Evolutionary conservation across 2,888 invertebrate genomes (phyloP).

Genomic region (Chymomyza caudatula): DNA sequence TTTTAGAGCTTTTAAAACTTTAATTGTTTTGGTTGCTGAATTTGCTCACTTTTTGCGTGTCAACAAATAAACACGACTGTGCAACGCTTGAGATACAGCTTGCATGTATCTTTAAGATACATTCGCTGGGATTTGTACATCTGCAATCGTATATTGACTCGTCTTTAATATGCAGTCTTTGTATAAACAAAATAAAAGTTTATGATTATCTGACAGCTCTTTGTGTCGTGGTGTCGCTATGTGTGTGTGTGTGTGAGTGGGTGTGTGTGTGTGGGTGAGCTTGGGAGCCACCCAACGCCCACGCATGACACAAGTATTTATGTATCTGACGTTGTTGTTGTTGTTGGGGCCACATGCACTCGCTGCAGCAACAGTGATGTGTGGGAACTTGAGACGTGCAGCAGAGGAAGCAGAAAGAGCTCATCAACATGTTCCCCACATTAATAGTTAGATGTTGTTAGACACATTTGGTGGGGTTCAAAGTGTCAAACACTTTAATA

Average conservation of each 20-base stretch:
- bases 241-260: neutral
- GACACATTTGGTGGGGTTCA: constrained; percentile 35
- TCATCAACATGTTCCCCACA: neutral
- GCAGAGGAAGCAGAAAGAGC: neutral
- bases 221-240: neutral
- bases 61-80: neutral
- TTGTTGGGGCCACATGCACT: neutral
- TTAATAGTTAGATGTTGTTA: constrained; percentile 50
- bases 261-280: neutral
- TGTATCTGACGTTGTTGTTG: neutral
- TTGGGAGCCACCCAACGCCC: neutral
- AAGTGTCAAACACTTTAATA: constrained; percentile 2
- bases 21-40: neutral
- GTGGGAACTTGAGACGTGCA: neutral
- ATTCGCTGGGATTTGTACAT: neutral
- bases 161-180: neutral
- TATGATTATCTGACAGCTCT: neutral
- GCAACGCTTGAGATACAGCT: neutral
- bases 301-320: neutral
- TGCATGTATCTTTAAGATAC: neutral
- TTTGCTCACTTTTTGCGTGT: neutral
- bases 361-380: neutral
- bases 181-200: neutral
- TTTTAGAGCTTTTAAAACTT: no score
- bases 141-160: neutral